These are phyloP conservation scores for Temnothorax longispinosus DNA, from an alignment of 1,140 invertebrate genomes.

Conservation along the genomic window DNA sequence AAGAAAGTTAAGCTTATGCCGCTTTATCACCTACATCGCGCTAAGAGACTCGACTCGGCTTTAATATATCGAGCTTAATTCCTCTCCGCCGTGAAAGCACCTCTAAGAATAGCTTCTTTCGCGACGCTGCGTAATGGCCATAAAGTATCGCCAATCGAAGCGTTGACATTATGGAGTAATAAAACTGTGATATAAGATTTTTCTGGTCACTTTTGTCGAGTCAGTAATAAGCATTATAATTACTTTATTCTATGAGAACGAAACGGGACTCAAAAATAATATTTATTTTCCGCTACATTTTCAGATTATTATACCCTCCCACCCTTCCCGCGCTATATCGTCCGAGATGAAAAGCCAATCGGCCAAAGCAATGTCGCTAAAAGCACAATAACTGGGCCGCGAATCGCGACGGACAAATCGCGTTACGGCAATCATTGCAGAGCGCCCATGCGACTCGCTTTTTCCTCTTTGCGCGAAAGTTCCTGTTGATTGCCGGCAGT, in stretches of 20 bases:
- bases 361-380: slow-evolving; percentile 39
- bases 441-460: slow-evolving; percentile 40
- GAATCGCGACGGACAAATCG: slow-evolving; percentile 58
- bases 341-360: slow-evolving; percentile 59
- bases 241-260: slow-evolving; percentile 17
- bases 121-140: background rate
- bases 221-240: background rate
- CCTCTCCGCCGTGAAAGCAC: slow-evolving; percentile 13
- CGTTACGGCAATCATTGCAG: slow-evolving; percentile 58
- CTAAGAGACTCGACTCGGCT: slow-evolving; percentile 49
- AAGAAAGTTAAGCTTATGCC: slow-evolving; percentile 71
- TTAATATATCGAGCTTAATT: slow-evolving; percentile 70
- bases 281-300: slow-evolving; percentile 39
- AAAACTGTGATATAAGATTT: background rate
- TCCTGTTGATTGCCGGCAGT: slow-evolving; percentile 61
- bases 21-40: slow-evolving; percentile 65
- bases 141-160: slow-evolving; percentile 37
- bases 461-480: slow-evolving; percentile 62
- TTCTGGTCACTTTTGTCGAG: background rate
- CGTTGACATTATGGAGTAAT: background rate
- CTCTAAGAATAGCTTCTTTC: slow-evolving; percentile 18
- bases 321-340: background rate
- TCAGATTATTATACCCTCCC: slow-evolving; percentile 25
- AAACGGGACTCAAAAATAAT: background rate
- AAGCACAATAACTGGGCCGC: slow-evolving; percentile 63